Percentiles rank a stretch among this genome's conserved stretches.
Conservation (phyloP, 2,797 vertebrate genomes). For the Capromys pilorides region DNA sequence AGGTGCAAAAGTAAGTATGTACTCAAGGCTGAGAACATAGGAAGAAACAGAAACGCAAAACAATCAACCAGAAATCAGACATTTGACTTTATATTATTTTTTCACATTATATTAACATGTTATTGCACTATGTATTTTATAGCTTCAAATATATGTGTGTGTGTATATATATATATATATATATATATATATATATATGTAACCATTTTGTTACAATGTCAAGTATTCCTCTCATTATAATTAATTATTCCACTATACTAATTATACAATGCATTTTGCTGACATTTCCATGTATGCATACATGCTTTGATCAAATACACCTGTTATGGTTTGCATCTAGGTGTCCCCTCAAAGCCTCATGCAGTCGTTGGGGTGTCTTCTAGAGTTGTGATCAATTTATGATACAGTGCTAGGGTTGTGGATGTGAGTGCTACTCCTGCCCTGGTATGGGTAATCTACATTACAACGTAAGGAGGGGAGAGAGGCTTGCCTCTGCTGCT, state of each 20-base stretch:
- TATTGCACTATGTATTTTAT: not conserved
- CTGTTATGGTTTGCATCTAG: too few species aligned
- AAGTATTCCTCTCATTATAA: conserved; percentile 1
- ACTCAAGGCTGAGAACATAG: conserved; percentile 13
- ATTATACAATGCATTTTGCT: not conserved
- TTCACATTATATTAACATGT: not conserved
- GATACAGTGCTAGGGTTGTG: too few species aligned
- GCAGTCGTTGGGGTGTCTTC: too few species aligned
- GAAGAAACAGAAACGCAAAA: not conserved
- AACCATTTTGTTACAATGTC: not conserved
- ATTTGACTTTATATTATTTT: conserved; percentile 18
- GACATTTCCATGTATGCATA: not conserved
- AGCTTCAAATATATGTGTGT: not conserved
- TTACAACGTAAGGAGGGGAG: too few species aligned
- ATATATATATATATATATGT: too few species aligned
- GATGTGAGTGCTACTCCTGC: too few species aligned
- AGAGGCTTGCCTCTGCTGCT: too few species aligned
- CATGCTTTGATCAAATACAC: not conserved
- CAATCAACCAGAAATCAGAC: not conserved
- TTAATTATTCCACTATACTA: not conserved
- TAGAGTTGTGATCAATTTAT: too few species aligned
- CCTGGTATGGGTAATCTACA: too few species aligned
- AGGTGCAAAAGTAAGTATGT: conserved; percentile 6
- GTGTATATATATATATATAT: too few species aligned
- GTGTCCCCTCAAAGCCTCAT: too few species aligned